Percentiles rank a stretch among this genome's conserved stretches.
Evolutionary conservation across 2,113 vertebrate species (phyloP).

Genomic region (Hemicordylus capensis): DNA sequence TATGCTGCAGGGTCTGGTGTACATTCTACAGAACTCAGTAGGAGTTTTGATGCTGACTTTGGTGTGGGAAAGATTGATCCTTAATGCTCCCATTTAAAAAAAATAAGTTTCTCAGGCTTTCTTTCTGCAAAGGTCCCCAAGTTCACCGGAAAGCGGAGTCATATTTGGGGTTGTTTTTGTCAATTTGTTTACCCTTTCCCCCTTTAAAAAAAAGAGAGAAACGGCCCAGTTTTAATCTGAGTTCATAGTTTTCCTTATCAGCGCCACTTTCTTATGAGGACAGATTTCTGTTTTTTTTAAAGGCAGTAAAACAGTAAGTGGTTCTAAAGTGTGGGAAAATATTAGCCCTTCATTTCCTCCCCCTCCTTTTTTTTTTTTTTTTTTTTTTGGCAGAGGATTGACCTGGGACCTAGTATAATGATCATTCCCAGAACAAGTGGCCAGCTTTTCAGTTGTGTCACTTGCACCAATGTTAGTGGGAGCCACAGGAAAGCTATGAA

Average conservation of each 20-base stretch:
- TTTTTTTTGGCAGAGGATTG: neutral
- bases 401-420: neutral
- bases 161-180: neutral
- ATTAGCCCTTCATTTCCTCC: neutral
- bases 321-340: slow-evolving; percentile 47
- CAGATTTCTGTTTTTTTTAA: neutral
- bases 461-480: neutral
- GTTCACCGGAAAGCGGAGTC: neutral
- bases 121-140: slow-evolving; percentile 5
- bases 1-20: neutral
- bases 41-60: neutral
- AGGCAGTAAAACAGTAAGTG: neutral
- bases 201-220: neutral
- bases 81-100: neutral
- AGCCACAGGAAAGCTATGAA: neutral
- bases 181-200: neutral
- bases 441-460: neutral
- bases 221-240: neutral
- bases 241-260: slow-evolving; percentile 19
- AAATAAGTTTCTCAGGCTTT: neutral
- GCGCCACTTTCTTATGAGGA: slow-evolving; percentile 38
- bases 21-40: accelerated
- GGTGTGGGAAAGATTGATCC: slow-evolving; percentile 27
- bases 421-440: neutral
- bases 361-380: accelerated